Conservation (phyloP, 2,113 vertebrate species). For the Tachysurus vachellii region DNA sequence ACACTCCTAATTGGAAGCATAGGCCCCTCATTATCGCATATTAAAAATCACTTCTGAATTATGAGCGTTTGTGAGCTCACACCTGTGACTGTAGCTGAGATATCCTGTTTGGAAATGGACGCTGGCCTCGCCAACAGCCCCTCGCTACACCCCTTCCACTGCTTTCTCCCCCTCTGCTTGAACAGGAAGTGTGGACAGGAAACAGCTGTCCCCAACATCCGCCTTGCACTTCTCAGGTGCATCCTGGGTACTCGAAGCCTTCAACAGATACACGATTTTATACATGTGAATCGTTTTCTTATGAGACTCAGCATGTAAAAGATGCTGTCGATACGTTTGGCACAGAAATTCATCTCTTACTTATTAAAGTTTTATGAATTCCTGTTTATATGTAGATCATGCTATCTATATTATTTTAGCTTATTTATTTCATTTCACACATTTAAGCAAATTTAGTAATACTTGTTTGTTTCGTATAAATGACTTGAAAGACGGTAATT, state of each 20-base stretch:
- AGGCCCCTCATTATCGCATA: constrained; percentile 27
- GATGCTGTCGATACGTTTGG: constrained; percentile 1
- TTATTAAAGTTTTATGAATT: not conserved
- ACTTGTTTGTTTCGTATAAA: too few species aligned
- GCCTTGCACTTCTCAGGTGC: constrained; percentile 73
- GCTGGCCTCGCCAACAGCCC: constrained; percentile 48
- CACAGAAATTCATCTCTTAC: not conserved
- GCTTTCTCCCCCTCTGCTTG: constrained; percentile 10
- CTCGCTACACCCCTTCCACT: constrained; percentile 24
- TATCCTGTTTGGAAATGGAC: constrained; percentile 70
- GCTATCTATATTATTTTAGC: too few species aligned
- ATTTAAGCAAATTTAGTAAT: too few species aligned
- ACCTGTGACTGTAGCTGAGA: constrained; percentile 66
- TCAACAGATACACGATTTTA: constrained; percentile 58
- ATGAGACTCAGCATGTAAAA: constrained; percentile 22
- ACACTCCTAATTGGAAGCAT: constrained; percentile 30
- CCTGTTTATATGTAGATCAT: too few species aligned
- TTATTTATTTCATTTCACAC: too few species aligned
- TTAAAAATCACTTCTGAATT: constrained; percentile 53
- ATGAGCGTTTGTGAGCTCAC: constrained; percentile 49
- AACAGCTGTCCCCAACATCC: constrained; percentile 78
- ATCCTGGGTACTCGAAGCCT: constrained; percentile 76
- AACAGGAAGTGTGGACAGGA: constrained; percentile 77
- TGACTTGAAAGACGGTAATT: too few species aligned
- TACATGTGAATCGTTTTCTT: constrained; percentile 35